Base-by-base conservation (phyloP, 2,888 invertebrate species). In the Pachydiplax longipennis region DNA sequence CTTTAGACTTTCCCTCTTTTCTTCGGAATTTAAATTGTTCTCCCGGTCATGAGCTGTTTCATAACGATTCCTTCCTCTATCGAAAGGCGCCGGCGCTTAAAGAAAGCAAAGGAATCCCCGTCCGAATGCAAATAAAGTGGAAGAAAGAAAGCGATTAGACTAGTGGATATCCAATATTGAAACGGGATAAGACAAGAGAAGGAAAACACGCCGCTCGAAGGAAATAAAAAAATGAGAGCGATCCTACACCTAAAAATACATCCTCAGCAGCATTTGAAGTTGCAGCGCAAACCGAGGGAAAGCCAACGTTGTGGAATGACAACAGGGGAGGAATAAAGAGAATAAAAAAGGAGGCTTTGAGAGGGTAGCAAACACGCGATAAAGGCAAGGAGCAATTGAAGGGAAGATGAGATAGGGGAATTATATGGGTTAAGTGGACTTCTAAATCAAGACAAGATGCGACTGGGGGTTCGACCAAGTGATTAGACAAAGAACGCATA, bases 311-410 rank as follows among this genome's bases (percentile, higher is more conserved):
- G 65, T 12, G 61, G 61, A 87, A 53, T 31, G 53, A 61, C 18
- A 37, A 40, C 58, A 35, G 35, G 22, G 61, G 10, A 37, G 40
- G 37, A 10, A 61, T 15, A 40, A 37, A 37, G 40, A 40, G 65
- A 53, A n/a, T n/a, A 40, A n/a, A 35, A 37, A 37, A 37, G 61
- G 31, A 18, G n/a, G 37, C n/a, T 37, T 37, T 61, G 35, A 61
- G 87, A 58, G 87, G 61, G 87, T 35, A 58, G 61, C 25, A 87
- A 87, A 87, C 61, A 87, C 37, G 35, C 37, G 61, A 87, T 61
- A 65, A 87, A 87, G 87, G n/a, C 83, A 61, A 61, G 58, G 87
- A 22, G 87, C 61, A 87, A 87, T 87, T 37, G 87, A 61, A 37
- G 35, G 35, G 18, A 25, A 58, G 31, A 87, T 83, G 53, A 44